phyloP scores from a whole-genome alignment of 1,140 invertebrate species.

The Pectinophora gossypiella region DNA sequence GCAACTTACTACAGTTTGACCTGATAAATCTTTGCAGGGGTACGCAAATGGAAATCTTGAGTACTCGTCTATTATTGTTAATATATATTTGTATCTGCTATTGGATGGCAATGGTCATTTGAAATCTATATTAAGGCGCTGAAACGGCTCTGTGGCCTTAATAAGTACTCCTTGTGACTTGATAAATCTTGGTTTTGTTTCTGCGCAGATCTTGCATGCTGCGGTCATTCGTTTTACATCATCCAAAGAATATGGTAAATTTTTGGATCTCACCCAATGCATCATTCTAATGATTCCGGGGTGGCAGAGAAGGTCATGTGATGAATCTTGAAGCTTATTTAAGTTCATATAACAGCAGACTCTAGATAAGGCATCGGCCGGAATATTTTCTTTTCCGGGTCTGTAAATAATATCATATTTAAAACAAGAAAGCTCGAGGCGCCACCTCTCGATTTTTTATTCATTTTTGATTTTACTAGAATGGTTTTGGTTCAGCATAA shows the following conservation, averaged over 20 bases:
- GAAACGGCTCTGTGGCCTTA: slow-evolving; percentile 26
- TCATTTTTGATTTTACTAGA: slow-evolving; percentile 9
- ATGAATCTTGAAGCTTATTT: not conserved
- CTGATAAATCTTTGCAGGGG: slow-evolving; percentile 16
- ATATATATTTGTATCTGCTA: slow-evolving; percentile 21
- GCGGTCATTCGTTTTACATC: slow-evolving; percentile 21
- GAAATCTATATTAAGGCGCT: slow-evolving; percentile 28
- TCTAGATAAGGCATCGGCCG: slow-evolving; percentile 17
- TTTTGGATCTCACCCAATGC: slow-evolving; percentile 26
- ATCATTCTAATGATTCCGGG: slow-evolving; percentile 19
- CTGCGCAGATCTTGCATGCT: slow-evolving; percentile 19
- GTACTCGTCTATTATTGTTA: slow-evolving; percentile 29
- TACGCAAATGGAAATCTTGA: slow-evolving; percentile 25
- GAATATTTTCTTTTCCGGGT: slow-evolving; percentile 16
- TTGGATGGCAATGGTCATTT: slow-evolving; percentile 25
- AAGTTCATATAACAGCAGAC: slow-evolving; percentile 14
- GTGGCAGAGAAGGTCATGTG: slow-evolving; percentile 12
- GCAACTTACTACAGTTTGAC: slow-evolving; percentile 22
- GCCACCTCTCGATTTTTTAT: slow-evolving; percentile 11
- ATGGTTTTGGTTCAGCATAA: slow-evolving; percentile 9
- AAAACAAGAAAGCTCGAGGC: slow-evolving; percentile 9
- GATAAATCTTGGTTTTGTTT: slow-evolving; percentile 26
- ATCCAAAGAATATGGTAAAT: slow-evolving; percentile 29
- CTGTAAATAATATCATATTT: slow-evolving; percentile 19
- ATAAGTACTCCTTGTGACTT: slow-evolving; percentile 13